Conservation (phyloP, 2,113 vertebrate species). For the Crotalus tigris region DNA sequence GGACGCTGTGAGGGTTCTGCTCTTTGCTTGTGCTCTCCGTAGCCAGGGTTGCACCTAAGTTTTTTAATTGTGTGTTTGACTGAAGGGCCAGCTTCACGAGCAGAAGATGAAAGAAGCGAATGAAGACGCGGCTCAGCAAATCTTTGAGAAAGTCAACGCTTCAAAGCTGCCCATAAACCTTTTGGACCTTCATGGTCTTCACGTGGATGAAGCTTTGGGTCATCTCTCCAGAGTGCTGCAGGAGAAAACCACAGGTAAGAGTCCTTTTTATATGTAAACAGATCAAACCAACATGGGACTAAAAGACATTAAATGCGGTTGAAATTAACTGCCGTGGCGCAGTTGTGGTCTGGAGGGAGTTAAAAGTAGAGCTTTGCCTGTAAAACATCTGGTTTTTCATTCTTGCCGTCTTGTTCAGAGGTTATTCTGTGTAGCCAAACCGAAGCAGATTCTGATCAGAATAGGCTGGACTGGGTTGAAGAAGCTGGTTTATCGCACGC, state of each 20-base stretch:
- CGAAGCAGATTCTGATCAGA: background rate
- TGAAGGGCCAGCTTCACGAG: slow-evolving; percentile 87
- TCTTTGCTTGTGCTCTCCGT: background rate
- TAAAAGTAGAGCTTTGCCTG: background rate
- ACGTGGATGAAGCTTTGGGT: slow-evolving; percentile 88
- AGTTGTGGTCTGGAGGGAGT: background rate
- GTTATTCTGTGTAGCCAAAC: background rate
- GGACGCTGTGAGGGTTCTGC: slow-evolving; percentile 9
- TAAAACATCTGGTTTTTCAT: background rate
- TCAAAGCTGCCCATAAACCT: slow-evolving; percentile 89
- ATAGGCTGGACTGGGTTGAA: background rate
- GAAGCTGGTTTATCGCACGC: background rate
- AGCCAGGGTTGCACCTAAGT: background rate
- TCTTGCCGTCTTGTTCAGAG: background rate
- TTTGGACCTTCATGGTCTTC: slow-evolving; percentile 94
- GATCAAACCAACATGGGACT: background rate
- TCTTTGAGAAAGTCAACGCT: slow-evolving; percentile 88
- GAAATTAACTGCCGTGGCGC: background rate
- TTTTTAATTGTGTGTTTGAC: slow-evolving; percentile 51
- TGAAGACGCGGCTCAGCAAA: slow-evolving; percentile 84
- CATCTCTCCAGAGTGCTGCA: slow-evolving; percentile 81
- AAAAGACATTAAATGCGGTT: background rate
- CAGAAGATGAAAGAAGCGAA: slow-evolving; percentile 92
- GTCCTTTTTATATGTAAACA: background rate
- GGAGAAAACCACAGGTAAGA: slow-evolving; percentile 83